phyloP scores from a whole-genome alignment of 1,140 invertebrate species.

The Drosophila jambulina region DNA sequence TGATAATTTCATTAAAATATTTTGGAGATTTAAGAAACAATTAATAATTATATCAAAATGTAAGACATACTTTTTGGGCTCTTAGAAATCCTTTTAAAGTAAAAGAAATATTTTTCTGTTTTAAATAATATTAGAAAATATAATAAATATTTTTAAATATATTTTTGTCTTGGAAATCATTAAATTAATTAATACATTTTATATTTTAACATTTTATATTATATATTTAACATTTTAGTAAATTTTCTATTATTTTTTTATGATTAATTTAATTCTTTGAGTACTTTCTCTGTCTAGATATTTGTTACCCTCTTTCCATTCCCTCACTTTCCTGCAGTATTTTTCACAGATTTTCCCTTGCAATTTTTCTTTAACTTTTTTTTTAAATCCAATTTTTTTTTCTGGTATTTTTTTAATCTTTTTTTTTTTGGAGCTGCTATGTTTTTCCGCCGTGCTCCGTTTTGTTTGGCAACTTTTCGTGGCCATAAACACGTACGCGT shows the following conservation, averaged over 20 bases:
- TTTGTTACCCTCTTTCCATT: background rate
- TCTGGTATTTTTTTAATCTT: constrained; percentile 2
- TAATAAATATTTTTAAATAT: too few species aligned
- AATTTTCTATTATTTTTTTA: background rate
- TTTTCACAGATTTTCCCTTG: constrained; percentile 21
- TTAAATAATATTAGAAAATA: too few species aligned
- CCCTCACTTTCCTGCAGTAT: constrained; percentile 3
- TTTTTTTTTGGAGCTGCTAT: constrained; percentile 8
- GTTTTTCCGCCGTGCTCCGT: constrained; percentile 54
- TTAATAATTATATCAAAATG: too few species aligned
- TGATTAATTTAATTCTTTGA: background rate
- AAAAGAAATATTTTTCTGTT: too few species aligned
- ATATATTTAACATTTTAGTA: background rate
- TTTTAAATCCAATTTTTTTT: constrained; percentile 17
- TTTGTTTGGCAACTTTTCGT: constrained; percentile 79
- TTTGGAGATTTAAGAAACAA: too few species aligned
- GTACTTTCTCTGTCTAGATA: too few species aligned
- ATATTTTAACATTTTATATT: too few species aligned
- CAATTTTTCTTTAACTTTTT: constrained; percentile 11
- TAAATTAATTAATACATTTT: too few species aligned
- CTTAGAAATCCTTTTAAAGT: too few species aligned
- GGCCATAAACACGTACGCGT: constrained; percentile 81
- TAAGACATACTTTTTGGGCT: too few species aligned
- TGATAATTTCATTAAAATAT: background rate
- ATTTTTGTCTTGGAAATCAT: too few species aligned